Evolutionary conservation across 1,140 invertebrate genomes (phyloP).

Genomic region (Heliconius nattereri): DNA sequence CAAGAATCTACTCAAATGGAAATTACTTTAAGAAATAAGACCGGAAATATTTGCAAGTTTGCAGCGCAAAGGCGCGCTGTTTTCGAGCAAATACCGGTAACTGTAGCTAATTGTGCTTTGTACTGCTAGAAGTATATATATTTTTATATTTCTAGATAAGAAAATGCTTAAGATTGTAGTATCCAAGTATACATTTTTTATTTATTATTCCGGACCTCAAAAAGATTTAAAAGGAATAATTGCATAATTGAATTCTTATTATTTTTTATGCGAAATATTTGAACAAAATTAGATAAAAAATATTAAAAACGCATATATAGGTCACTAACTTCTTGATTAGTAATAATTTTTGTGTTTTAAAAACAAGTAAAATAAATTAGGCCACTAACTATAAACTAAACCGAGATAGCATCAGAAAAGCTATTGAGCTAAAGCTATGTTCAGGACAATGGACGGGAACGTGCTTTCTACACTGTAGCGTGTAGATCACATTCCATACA

Average conservation of each 20-base stretch:
- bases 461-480: slow-evolving; percentile 19
- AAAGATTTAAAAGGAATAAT: too few relatives aligned
- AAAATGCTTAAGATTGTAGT: not conserved
- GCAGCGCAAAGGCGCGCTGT: slow-evolving; percentile 4
- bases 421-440: slow-evolving; percentile 2
- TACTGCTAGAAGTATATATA: not conserved
- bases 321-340: too few relatives aligned
- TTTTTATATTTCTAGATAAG: not conserved
- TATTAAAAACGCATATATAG: too few relatives aligned
- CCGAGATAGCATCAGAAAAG: not conserved
- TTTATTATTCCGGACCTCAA: not conserved
- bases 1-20: slow-evolving; percentile 31
- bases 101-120: not conserved
- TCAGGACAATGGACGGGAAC: not conserved
- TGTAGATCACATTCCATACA: slow-evolving; percentile 37
- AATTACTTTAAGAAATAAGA: slow-evolving; percentile 22
- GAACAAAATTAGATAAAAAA: not conserved
- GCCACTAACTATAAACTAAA: not conserved
- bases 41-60: slow-evolving; percentile 14
- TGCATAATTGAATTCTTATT: too few relatives aligned
- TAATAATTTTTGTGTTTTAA: too few relatives aligned
- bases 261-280: not conserved
- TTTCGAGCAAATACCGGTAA: slow-evolving; percentile 14
- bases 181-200: not conserved
- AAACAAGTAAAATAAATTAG: not conserved